phyloP scores from a whole-genome alignment of 1,140 invertebrate species.

The Drosophila pallidifrons region DNA sequence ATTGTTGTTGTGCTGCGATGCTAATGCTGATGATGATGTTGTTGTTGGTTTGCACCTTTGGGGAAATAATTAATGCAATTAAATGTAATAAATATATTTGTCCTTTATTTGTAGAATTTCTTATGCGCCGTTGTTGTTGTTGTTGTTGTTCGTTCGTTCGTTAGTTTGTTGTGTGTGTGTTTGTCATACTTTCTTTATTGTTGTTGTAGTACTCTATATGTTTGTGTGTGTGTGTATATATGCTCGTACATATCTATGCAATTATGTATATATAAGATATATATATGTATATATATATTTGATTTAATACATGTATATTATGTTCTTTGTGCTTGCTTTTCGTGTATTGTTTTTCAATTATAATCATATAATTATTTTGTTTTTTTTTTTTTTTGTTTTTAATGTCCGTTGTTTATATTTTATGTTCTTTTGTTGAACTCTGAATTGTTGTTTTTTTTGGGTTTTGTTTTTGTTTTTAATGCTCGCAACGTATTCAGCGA shows the following conservation, averaged over 20 bases:
- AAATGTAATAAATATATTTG: conserved; percentile 81
- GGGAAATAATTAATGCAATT: conserved; percentile 20
- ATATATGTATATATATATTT: conserved; percentile 49
- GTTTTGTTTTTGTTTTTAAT: conserved; percentile 15
- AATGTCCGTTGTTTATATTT: conserved; percentile 18
- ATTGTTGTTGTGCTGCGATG: no score
- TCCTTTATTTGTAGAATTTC: conserved; percentile 80
- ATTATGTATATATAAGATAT: conserved; percentile 48
- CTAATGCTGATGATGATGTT: not conserved
- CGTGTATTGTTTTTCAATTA: not conserved
- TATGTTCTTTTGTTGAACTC: conserved; percentile 21
- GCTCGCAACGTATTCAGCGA: conserved; percentile 15
- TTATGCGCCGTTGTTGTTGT: conserved; percentile 35
- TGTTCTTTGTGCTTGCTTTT: conserved; percentile 12
- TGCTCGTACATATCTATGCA: conserved; percentile 62
- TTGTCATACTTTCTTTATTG: conserved; percentile 41
- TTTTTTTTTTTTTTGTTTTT: not conserved
- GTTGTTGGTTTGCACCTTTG: no score
- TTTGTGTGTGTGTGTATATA: conserved; percentile 53
- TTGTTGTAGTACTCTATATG: not conserved
- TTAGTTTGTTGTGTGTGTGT: conserved; percentile 31
- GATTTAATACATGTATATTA: conserved; percentile 54
- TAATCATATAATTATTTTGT: not conserved
- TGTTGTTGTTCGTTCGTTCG: conserved; percentile 33
- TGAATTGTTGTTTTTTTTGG: conserved; percentile 1